Evolutionary conservation across 2,888 invertebrate genomes (phyloP), one percentile per base, ranked within the genome.

Genomic region (Andrena chrysosceles): DNA sequence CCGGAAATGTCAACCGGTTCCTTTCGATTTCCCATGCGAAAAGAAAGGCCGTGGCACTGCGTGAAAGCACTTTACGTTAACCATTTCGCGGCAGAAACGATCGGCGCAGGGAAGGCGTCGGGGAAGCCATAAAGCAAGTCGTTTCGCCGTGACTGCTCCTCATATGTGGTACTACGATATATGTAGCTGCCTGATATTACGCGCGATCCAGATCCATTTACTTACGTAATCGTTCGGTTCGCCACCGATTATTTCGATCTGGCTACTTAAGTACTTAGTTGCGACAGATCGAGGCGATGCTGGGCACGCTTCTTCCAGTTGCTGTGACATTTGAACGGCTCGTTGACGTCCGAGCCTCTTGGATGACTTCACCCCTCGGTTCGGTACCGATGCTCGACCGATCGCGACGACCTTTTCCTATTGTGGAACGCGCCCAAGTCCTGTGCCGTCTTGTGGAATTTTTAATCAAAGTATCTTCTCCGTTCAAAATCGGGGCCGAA

Each of bases 311-410:
- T 67, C 52, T 8, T 63, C 29, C 49, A 52, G 77, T 74, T 49
- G 29, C 60, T 54, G 59, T 60, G 81, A 54, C 80, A 70, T 80
- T 74, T 74, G 4, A 74, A 62, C 54, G 56, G 71, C 35, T 49
- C 33, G 33, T 63, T 10, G 52, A 64, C 64, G 68, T 56, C 16
- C 31, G 29, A 63, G 69, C 52, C 59, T 59, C 68, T 13, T 7
- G 68, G 73, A 81, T 79, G 68, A 68, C 68, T 81, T 78, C 74
- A 69, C 63, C 35, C 48, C 20, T 4, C 35, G 56, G 35, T 63
- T 68, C 29, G 56, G 26, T 42, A 64, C 63, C 78, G 81, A 77
- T 81, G 70, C 8, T 49, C n/a, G 42, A 10, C 48, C 13, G 16
- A n/a, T 42, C 64, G n/a, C 4, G 52, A 20, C n/a, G 52, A 52